Percentiles rank a stretch among this genome's conserved stretches.
Conservation (phyloP, 2,888 invertebrate species). For the Acanthosepion esculentum region DNA sequence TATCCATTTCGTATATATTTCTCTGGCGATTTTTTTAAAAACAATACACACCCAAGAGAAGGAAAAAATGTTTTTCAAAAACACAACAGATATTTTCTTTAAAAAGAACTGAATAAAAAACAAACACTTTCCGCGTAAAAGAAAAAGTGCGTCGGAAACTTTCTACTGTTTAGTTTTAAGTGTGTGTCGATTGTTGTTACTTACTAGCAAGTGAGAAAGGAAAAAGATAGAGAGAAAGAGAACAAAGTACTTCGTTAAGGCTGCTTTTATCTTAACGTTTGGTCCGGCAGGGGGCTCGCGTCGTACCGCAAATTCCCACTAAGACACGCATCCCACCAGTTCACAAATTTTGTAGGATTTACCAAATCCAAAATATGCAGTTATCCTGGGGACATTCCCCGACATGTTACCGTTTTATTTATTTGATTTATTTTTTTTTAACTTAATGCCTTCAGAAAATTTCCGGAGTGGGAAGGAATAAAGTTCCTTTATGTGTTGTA, state of each 20-base stretch:
- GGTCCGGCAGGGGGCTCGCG: background rate
- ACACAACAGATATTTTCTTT: background rate
- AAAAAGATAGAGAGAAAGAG: background rate
- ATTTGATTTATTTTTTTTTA: background rate
- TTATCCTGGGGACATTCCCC: background rate
- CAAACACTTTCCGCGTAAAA: background rate
- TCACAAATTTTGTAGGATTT: background rate
- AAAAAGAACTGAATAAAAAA: background rate
- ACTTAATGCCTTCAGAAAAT: background rate
- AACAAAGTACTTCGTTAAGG: background rate
- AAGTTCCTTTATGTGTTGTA: background rate
- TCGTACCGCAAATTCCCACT: background rate
- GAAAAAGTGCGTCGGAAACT: background rate
- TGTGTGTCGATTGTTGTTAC: background rate
- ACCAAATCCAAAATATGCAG: background rate
- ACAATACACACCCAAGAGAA: background rate
- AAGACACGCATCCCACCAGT: background rate
- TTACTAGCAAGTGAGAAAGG: background rate
- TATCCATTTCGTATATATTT: background rate
- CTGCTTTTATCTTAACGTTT: background rate
- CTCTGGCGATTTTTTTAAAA: background rate
- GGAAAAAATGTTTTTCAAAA: background rate
- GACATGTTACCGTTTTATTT: background rate
- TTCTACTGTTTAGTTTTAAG: background rate
- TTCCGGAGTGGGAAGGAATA: background rate